These are phyloP conservation scores for Clanis bilineata DNA, from an alignment of 2,888 invertebrate genomes.

Conservation along the genomic window DNA sequence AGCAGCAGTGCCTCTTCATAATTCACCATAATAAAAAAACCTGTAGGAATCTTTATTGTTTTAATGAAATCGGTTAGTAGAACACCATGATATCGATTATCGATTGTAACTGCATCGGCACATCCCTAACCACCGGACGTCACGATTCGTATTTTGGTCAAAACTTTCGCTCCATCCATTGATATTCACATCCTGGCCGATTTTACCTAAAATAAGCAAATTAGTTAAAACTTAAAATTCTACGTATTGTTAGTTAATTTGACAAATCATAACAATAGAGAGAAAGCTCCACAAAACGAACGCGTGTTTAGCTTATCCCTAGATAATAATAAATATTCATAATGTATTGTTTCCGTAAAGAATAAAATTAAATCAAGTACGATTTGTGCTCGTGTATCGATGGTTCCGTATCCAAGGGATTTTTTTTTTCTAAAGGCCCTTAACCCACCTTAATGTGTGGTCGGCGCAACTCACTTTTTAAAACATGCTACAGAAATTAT, in stretches of 20 bases:
- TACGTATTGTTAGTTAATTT: neutral
- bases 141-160: slow-evolving; percentile 15
- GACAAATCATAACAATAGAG: neutral
- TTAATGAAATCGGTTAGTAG: too few relatives aligned
- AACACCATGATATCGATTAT: neutral
- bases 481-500: too few relatives aligned
- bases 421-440: too few relatives aligned
- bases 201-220: slow-evolving; percentile 27
- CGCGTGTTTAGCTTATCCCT: neutral
- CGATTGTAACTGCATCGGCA: neutral
- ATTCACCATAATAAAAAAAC: neutral
- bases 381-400: neutral
- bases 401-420: neutral
- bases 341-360: neutral
- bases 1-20: too few relatives aligned
- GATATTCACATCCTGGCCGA: slow-evolving; percentile 50
- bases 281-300: neutral
- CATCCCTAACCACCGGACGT: slow-evolving; percentile 25
- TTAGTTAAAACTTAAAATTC: slow-evolving; percentile 27
- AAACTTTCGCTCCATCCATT: slow-evolving; percentile 57
- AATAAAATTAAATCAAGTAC: neutral
- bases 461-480: too few relatives aligned
- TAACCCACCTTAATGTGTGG: too few relatives aligned
- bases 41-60: too few relatives aligned
- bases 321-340: neutral